These are phyloP conservation scores for Chloroceryle aenea DNA, from an alignment of 2,113 vertebrate species.

Conservation along the genomic window DNA sequence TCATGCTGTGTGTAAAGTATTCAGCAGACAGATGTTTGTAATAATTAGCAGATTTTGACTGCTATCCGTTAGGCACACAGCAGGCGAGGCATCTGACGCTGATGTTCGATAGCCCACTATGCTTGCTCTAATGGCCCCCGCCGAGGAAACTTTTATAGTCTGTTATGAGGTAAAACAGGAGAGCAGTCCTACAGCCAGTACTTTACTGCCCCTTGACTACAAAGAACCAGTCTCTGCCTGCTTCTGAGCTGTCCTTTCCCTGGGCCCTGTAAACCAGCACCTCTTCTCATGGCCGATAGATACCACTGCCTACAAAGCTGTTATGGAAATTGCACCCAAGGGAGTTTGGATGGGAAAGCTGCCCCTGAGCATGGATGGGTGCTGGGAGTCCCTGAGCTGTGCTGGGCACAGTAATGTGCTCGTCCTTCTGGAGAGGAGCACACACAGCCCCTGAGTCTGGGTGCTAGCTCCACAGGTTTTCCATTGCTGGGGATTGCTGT, in stretches of 20 bases:
- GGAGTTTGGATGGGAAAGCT: neutral
- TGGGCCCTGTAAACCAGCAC: neutral
- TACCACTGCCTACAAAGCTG: neutral
- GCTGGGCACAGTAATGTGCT: fast-evolving
- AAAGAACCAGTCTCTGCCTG: neutral
- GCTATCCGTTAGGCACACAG: neutral
- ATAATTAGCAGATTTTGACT: neutral
- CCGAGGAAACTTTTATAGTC: neutral
- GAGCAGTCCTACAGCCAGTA: neutral
- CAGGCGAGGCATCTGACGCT: neutral
- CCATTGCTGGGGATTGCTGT: fast-evolving
- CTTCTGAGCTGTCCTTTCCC: neutral
- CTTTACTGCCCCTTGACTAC: neutral
- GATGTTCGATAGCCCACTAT: neutral
- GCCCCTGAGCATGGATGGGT: fast-evolving
- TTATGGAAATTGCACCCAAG: fast-evolving
- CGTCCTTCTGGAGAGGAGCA: neutral
- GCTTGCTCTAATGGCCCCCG: neutral
- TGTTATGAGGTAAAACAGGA: neutral
- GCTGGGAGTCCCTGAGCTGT: neutral
- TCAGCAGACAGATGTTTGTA: constrained; percentile 19
- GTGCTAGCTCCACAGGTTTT: fast-evolving
- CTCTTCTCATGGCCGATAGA: fast-evolving
- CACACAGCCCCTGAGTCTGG: fast-evolving
- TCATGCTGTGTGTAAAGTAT: neutral